phyloP scores from a whole-genome alignment of 2,888 invertebrate genomes.

The Girardia tigrina region DNA sequence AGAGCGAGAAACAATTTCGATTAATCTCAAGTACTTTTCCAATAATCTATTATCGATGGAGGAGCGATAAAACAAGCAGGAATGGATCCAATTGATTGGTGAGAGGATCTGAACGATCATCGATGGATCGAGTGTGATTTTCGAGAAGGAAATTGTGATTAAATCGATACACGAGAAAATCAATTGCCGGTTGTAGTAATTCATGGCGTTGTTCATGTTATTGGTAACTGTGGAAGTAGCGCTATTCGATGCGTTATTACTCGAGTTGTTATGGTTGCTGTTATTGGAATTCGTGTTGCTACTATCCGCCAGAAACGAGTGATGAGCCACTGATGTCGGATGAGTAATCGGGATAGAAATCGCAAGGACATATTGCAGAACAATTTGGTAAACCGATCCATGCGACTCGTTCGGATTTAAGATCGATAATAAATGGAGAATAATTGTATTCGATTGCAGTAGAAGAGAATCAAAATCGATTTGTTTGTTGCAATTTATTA shows the following conservation, averaged over 20 bases:
- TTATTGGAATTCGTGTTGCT: conserved; percentile 9
- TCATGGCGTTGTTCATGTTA: no score
- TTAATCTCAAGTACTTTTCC: neutral
- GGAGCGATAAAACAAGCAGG: neutral
- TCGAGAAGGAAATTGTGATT: neutral
- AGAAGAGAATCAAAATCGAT: neutral
- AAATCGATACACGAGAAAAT: neutral
- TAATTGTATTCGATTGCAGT: neutral
- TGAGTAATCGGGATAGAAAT: neutral
- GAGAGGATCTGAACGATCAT: neutral
- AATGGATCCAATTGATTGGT: conserved; percentile 1
- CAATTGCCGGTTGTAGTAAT: neutral
- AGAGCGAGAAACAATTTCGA: neutral
- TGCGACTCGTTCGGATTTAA: neutral
- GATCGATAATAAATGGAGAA: neutral
- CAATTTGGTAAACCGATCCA: neutral
- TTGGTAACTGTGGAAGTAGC: no score
- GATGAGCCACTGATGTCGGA: no score
- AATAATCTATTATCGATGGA: neutral
- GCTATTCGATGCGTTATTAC: no score
- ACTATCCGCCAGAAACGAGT: neutral
- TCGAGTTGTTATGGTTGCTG: no score
- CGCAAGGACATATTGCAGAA: neutral
- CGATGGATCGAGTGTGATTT: neutral
- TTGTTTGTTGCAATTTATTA: conserved; percentile 7